Conservation (phyloP, 2,797 vertebrate species). For the Diceros bicornis region DNA sequence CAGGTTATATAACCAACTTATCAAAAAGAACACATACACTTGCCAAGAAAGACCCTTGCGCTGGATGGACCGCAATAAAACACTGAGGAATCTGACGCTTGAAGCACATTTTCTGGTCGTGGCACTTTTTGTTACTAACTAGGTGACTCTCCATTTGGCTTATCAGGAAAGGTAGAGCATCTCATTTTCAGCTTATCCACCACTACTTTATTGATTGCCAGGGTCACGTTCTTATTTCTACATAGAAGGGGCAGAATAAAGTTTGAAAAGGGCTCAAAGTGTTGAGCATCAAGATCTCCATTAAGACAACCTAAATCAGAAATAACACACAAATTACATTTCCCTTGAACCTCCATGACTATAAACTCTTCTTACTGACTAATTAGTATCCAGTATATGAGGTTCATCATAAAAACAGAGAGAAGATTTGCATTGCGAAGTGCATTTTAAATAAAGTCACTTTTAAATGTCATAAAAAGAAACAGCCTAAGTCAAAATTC, state of each 20-base stretch:
- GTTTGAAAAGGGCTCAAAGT: background rate
- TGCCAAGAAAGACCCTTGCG: background rate
- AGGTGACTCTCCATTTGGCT: background rate
- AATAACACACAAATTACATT: background rate
- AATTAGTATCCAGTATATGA: background rate
- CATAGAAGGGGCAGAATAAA: background rate
- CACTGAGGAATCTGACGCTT: background rate
- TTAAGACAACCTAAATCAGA: conserved; percentile 30
- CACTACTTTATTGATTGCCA: background rate
- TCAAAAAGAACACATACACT: background rate
- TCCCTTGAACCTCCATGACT: background rate
- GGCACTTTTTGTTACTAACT: background rate
- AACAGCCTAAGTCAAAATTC: background rate
- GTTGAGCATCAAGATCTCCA: background rate
- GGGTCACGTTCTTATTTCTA: background rate
- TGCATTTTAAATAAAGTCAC: conserved; percentile 32
- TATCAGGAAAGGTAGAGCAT: background rate
- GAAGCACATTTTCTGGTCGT: background rate
- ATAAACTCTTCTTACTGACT: background rate
- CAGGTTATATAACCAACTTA: background rate
- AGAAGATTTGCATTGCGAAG: conserved; percentile 45
- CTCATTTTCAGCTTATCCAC: background rate
- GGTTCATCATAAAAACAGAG: background rate
- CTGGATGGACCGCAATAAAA: background rate
- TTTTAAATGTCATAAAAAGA: conserved; percentile 47